Percentiles rank a stretch among this genome's conserved stretches.
Conservation (phyloP, 2,888 invertebrate species). For the Cerceris ruficornis region DNA sequence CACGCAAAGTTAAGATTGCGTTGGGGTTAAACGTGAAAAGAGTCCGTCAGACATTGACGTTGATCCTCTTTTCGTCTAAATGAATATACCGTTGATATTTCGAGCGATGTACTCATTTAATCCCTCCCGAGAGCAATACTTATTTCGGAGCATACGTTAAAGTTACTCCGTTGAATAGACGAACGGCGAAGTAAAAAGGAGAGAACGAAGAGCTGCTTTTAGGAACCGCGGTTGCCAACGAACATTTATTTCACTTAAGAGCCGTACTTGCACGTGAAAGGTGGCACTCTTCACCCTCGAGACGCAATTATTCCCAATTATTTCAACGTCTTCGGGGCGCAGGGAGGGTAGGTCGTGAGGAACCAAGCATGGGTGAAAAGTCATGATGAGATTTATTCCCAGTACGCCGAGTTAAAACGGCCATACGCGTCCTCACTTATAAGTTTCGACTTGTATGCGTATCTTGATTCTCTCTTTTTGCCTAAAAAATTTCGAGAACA, state of each 20-base stretch:
- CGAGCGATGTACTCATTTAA: slow-evolving; percentile 1
- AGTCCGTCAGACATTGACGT: background rate
- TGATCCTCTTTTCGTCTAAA: background rate
- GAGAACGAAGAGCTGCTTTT: slow-evolving; percentile 10
- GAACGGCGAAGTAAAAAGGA: slow-evolving; percentile 4
- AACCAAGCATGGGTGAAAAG: slow-evolving; percentile 14
- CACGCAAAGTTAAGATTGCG: background rate
- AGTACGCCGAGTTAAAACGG: slow-evolving; percentile 25
- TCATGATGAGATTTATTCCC: slow-evolving; percentile 26
- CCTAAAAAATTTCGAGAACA: too few species aligned
- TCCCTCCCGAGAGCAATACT: background rate
- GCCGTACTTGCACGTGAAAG: slow-evolving; percentile 46
- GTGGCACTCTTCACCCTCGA: slow-evolving; percentile 60
- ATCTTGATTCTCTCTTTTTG: background rate
- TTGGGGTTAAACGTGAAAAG: background rate
- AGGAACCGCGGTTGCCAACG: slow-evolving; percentile 28
- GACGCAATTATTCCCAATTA: slow-evolving; percentile 69
- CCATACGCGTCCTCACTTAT: background rate
- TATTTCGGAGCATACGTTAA: slow-evolving; percentile 18
- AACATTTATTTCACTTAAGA: slow-evolving; percentile 66
- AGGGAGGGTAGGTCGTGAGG: background rate
- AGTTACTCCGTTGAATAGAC: slow-evolving; percentile 31
- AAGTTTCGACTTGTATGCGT: background rate
- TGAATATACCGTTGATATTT: background rate
- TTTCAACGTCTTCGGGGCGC: slow-evolving; percentile 40